Conservation (phyloP, 2,888 invertebrate species). For the Nemoura dubitans region DNA sequence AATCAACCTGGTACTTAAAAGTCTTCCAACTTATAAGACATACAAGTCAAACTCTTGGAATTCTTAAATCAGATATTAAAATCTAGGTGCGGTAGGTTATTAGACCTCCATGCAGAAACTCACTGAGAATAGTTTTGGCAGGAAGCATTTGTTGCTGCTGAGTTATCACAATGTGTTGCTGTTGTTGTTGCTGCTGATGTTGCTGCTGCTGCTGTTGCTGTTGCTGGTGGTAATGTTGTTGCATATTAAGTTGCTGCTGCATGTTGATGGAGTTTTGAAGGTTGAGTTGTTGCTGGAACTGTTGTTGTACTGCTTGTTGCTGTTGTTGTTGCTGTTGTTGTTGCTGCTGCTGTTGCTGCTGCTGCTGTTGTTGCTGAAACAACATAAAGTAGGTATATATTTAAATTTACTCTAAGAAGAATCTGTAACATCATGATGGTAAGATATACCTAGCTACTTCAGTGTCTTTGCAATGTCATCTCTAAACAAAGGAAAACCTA, state of each 20-base stretch:
- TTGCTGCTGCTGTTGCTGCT: constrained; percentile 58
- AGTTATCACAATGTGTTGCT: constrained; percentile 53
- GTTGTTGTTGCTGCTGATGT: constrained; percentile 57
- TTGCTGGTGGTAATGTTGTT: constrained; percentile 56
- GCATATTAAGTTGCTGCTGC: constrained; percentile 62
- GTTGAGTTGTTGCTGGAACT: constrained; percentile 54
- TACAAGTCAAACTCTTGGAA: too few relatives aligned
- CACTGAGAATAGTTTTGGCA: constrained; percentile 61
- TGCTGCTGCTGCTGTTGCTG: constrained; percentile 55
- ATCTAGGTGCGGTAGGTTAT: too few relatives aligned
- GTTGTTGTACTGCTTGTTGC: constrained; percentile 58
- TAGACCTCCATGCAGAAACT: too few relatives aligned
- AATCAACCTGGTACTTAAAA: too few relatives aligned
- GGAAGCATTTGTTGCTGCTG: constrained; percentile 61
- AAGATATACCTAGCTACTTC: too few relatives aligned
- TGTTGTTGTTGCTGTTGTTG: constrained; percentile 62
- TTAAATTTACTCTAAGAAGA: too few relatives aligned
- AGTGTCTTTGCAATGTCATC: too few relatives aligned
- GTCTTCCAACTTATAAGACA: too few relatives aligned
- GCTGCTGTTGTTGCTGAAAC: constrained; percentile 63
- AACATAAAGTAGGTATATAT: too few relatives aligned
- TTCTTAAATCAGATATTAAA: too few relatives aligned
- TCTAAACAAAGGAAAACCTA: too few relatives aligned
- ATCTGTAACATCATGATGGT: too few relatives aligned
- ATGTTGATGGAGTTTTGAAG: constrained; percentile 54